Evolutionary conservation across 2,797 vertebrate genomes (phyloP), one percentile per base, ranked within the genome.

Genomic region (Anguilla megastoma): DNA sequence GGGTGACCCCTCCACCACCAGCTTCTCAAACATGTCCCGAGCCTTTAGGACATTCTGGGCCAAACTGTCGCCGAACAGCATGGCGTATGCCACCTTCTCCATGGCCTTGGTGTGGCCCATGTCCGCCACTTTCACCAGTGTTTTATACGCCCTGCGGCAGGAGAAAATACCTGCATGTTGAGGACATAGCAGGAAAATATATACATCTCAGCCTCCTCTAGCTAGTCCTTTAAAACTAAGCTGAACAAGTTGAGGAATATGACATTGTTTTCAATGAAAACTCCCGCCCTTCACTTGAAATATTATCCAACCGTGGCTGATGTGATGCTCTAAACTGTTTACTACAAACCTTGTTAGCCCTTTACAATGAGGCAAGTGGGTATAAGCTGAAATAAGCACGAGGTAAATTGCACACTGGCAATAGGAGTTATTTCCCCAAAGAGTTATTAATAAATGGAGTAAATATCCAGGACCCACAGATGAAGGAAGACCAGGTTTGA

Each of bases 21-120:
- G 94, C 90, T 97, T 98, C 95, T 99, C 98, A 93, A 99, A 97
- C 54, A 99, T 95, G 84, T 97, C 96, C 93, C 95, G 98, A 45
- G 99, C 98, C 54, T 95, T 94, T 1, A 95, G 96, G 90, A 99
- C 86, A 86, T 97, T 97, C 95, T 99, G 98, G 86, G 95, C 96
- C 91, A 99, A 90, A 93, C 97, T 97, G 92, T 99, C 98, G 30
- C 99, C 99, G 88, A 99, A 98, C 90, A 99, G 90, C 94, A 99
- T 95, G 83, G 98, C 97, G 0, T 98, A 98, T 1, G 98, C 98
- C 89, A 99, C 98, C 92, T 98, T 99, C 95, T 99, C 99, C 95
- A 96, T 96, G 83, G 98, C 97, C 91, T 98, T 99, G 84, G 96
- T 96, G 89, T 99, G 98, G 92, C 98, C 98, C 94, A 96, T 96